Base-by-base conservation (phyloP, 2,797 vertebrate genomes). In the Smutsia gigantea region DNA sequence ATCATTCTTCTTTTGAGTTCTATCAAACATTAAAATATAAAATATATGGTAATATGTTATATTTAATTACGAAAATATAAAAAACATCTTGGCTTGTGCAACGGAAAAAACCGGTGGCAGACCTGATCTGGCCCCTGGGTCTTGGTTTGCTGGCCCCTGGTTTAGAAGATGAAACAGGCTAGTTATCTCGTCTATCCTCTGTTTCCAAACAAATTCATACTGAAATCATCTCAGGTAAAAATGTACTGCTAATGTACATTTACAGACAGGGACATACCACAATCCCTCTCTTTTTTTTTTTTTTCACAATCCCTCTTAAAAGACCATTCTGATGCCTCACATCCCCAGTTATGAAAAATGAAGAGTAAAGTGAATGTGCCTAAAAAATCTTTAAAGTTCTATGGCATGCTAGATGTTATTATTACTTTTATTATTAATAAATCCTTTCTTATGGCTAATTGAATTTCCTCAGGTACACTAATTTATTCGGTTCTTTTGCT, bases 351-450 rank as follows among this genome's bases (percentile, higher is more conserved):
- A 82, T 46, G 77, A 94, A 75, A 90, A 86, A 94, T 69, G 72
- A 93, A 95, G 77, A 88, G n/a, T 85, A 49, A 90, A 85, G 79
- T 46, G 85, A 90, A 93, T 39, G 29, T 66, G 59, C 71, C 85
- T 90, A 74, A 81, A 97, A 97, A 95, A 46, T 53, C 77, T 83
- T 75, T 72, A 31, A 71, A 94, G 86, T 89, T 46, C 51, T 53
- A 18, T 27, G 18, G 68, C 69, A 18, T 21, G 71, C 55, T 88
- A 78, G 72, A n/a, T 57, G 19, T 86, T 87, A 34, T 86, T 81
- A 57, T 27, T 95, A 23, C 78, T 77, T n/a, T 59, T 81, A 46
- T 57, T 69, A 90, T 82, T 64, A 88, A 72, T 53, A 90, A 57
- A 71, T 66, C 42, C 59, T 97, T 94, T 88, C 86, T 92, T 72